Evolutionary conservation across 2,797 vertebrate genomes (phyloP).

Genomic region (Bradypodion pumilum): DNA sequence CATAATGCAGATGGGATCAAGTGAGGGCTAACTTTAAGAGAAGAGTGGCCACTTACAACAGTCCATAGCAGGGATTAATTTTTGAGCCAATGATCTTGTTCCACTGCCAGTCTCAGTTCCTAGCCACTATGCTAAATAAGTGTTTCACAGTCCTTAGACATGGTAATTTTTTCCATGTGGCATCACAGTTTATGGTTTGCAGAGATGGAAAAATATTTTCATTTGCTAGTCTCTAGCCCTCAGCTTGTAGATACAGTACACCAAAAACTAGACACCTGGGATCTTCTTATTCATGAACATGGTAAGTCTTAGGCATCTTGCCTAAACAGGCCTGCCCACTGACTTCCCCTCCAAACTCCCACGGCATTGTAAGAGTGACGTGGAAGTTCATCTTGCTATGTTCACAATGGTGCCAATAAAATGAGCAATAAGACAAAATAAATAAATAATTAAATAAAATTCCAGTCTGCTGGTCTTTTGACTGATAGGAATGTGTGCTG

Average conservation of each 20-base stretch:
- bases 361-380: neutral
- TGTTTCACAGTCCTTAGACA: neutral
- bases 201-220: neutral
- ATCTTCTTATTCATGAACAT: neutral
- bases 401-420: accelerated
- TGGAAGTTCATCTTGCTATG: constrained; percentile 10
- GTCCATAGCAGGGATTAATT: neutral
- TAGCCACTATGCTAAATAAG: neutral
- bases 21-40: neutral
- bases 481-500: neutral
- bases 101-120: no score
- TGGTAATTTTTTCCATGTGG: neutral
- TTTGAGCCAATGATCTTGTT: no score
- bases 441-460: no score
- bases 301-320: neutral
- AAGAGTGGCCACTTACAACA: neutral
- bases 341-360: neutral
- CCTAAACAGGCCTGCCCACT: neutral
- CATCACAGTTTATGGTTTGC: neutral
- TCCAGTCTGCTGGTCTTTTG: neutral
- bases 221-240: neutral
- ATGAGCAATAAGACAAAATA: neutral
- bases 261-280: neutral
- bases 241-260: neutral
- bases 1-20: no score